Conservation (phyloP, 2,113 vertebrate genomes). For the Hepsetus odoe region DNA sequence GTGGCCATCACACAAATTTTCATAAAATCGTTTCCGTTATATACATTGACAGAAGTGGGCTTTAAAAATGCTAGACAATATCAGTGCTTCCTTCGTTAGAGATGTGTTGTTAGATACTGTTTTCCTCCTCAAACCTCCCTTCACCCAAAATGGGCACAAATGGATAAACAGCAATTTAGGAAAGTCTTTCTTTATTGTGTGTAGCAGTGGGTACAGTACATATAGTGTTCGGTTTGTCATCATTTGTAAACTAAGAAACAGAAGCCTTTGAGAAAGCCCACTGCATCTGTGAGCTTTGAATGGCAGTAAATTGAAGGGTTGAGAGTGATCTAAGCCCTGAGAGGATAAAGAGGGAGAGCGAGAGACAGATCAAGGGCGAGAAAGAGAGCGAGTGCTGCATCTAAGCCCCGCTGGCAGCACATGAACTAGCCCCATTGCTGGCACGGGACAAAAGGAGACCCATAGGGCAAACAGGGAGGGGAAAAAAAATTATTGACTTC, state of each 20-base stretch:
- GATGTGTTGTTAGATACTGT: too few species aligned
- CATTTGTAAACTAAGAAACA: conserved; percentile 26
- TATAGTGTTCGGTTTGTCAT: conserved; percentile 20
- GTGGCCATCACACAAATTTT: too few species aligned
- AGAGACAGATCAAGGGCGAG: conserved; percentile 33
- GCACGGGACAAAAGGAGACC: conserved; percentile 74
- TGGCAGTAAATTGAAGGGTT: conserved; percentile 59
- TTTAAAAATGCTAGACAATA: too few species aligned
- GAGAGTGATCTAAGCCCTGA: conserved; percentile 59
- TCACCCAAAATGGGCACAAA: too few species aligned
- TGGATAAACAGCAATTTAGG: too few species aligned
- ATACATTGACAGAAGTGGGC: too few species aligned
- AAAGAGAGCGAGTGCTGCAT: conserved; percentile 26
- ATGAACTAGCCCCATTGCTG: conserved; percentile 70
- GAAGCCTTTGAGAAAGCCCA: conserved; percentile 16
- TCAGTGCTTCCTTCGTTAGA: too few species aligned
- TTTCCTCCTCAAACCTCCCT: too few species aligned
- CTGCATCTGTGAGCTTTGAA: conserved; percentile 41
- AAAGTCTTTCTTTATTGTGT: too few species aligned
- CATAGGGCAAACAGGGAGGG: conserved; percentile 58
- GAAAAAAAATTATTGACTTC: conserved; percentile 71
- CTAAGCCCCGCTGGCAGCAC: conserved; percentile 64
- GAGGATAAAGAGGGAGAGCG: conserved; percentile 28
- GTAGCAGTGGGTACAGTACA: too few species aligned
- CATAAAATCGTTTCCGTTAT: too few species aligned